Evolutionary conservation across 2,113 vertebrate genomes (phyloP), one percentile per base, ranked within the genome.

Genomic region (Arothron firmamentum): DNA sequence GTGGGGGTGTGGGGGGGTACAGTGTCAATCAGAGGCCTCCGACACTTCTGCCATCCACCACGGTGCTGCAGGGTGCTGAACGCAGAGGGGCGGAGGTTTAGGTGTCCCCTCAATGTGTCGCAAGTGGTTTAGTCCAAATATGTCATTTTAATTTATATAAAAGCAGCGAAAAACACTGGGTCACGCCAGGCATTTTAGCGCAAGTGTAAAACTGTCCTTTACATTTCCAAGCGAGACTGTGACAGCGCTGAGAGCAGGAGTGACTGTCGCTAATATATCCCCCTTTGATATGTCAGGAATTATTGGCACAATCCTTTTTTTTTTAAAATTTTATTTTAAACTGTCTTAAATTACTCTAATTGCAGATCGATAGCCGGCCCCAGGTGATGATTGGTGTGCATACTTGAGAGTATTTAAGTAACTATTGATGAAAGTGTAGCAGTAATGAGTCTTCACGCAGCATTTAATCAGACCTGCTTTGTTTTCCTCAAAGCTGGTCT

Each of bases 181-280:
- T 71, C 52, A 55, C 62, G 45, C 54, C 62, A 75, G 20, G 31
- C 64, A 34, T 12, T 23, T 43, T 28, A 59, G 62, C 45, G 19
- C 62, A 8, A 48, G 18, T 11, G 34, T 38, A 38, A 10, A 38
- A 38, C 34, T 11, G 34, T 38, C 34, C 34, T 38, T 38, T 38
- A 38, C 34, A 12, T 12, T 38, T 2, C 2, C 34, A 9, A 38
- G 34, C 34, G 12, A 9, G 11, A 38, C 34, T 38, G 3, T 31
- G 28, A 31, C 28, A 31, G 28, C 2, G 8, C 28, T n/a, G n/a
- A n/a, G n/a, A 31, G 21, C 21, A 23, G n/a, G n/a, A 23, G 3
- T 23, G 28, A 31, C 28, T 28, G 28, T 31, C 28, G 6, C 6
- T 31, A 31, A 31, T 5, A 31, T 31, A 31, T 5, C 28, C 4